Base-by-base conservation (phyloP, 2,113 vertebrate species). In the Nibea albiflora region DNA sequence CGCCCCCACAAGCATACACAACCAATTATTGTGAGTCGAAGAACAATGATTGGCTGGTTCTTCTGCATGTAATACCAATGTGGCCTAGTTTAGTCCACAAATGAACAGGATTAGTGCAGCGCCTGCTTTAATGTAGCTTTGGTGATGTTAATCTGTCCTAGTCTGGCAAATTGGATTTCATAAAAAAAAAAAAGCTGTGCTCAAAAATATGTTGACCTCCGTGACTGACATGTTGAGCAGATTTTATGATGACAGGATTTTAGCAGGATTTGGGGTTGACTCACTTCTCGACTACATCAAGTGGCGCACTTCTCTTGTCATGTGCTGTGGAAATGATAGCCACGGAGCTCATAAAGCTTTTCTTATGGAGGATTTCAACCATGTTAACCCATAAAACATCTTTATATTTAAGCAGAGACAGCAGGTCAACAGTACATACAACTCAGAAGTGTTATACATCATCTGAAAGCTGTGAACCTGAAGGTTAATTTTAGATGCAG, bases 31-130 rank as follows among this genome's bases (percentile, higher is more conserved):
- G 12, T 52, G 69, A 85, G 71, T 89, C 73, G 76, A 68, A 81
- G 78, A 80, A 87, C 85, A 84, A 79, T 90, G 88, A 92, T 90
- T 93, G 91, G 92, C 86, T 85, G 73, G 72, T 89, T 89, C 78
- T 78, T 70, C 28, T 91, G 83, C 57, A 63, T 90, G 76, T 92
- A 92, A 91, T 90, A 80, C 88, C 90, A 78, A 83, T 81, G 85
- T 92, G 93, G 87, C 92, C 92, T 92, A 93, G 81, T 93, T 93
- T 87, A 86, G 87, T 89, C 85, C 80, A 85, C 88, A 90, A 87
- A 88, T 86, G 78, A 91, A 74, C 64, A 69, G 88, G 91, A 92
- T 94, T 90, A 93, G 76, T 69, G 47, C 57, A 70, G 84, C 69
- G 79, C 62, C 52, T 65, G 77, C 73, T 73, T 85, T 60, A 78